Evolutionary conservation across 1,140 invertebrate genomes (phyloP).

Genomic region (Cherax quadricarinatus): DNA sequence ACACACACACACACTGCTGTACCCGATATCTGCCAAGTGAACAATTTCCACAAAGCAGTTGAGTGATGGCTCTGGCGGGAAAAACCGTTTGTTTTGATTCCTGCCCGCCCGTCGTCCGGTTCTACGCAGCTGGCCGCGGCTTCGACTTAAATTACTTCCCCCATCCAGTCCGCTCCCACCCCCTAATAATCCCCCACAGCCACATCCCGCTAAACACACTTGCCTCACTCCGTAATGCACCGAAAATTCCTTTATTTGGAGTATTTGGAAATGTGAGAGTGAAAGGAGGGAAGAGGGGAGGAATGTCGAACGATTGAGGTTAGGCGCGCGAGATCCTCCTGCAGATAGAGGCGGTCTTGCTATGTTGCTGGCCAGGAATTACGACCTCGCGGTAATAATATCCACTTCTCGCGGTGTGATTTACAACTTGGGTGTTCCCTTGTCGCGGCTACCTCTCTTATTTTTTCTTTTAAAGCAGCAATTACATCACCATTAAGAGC

Average conservation of each 20-base stretch:
- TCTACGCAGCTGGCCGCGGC: background rate
- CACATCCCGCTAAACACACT: too few species aligned
- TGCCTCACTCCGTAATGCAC: too few species aligned
- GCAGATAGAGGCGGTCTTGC: constrained; percentile 23
- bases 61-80: constrained; percentile 12
- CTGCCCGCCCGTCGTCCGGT: background rate
- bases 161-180: background rate
- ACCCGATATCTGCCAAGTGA: background rate
- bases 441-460: background rate
- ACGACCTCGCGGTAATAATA: constrained; percentile 10
- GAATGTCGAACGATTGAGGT: background rate
- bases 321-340: background rate
- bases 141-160: background rate
- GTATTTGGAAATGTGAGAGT: background rate
- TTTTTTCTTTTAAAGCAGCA: background rate
- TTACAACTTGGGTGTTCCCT: background rate
- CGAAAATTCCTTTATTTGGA: too few species aligned
- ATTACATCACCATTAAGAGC: constrained; percentile 15
- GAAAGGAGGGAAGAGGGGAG: background rate
- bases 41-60: constrained; percentile 37
- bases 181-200: too few species aligned
- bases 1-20: background rate
- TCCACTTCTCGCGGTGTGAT: background rate
- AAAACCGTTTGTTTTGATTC: constrained; percentile 36
- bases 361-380: background rate